Evolutionary conservation across 2,113 vertebrate genomes (phyloP), one percentile per base, ranked within the genome.

Genomic region (Sinocyclocheilus anophthalmus): DNA sequence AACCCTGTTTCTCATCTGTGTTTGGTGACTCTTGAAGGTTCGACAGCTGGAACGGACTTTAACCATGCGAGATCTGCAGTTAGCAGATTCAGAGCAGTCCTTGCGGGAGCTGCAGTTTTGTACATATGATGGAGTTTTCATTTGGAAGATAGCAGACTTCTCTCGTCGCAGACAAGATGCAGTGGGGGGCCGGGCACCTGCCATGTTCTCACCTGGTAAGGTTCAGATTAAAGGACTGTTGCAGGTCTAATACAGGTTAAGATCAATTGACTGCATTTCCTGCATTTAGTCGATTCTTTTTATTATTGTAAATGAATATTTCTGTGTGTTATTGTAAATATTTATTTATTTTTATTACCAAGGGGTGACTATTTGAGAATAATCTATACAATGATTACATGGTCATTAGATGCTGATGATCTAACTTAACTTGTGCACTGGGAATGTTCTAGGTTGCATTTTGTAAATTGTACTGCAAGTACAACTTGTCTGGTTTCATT

Each of bases 181-280:
- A 0, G 95, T 97, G 3, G 94, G 96, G 0, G 97, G 98, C 20
- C 96, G 97, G 75, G 95, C 96, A 0, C 97, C 97, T 0, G 98
- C 98, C 33, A 97, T 99, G 96, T 99, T 99, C 92, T 99, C 98
- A 48, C 97, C 98, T 94, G 98, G 98, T 99, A 88, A 88, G 14
- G 6, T 18, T 76, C 22, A 76, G 2, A 76, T 18, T 53, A 16
- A 76, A 76, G 12, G n/a, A 4, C 45, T 12, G 45, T 48, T 48
- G 11, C 45, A 48, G 37, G 37, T 37, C 5, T 5, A 37, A 37
- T 37, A 37, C 4, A 37, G 45, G 45, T 48, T 48, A 12, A 12
- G 45, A 0, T 48, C 2, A 0, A 12, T 48, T 48, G 45, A 39
- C 39, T 1, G 39, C 16, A 30, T 67, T 67, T 14, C 24, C 26